Percentiles rank a stretch among this genome's conserved stretches.
Evolutionary conservation across 2,888 invertebrate species (phyloP).

Genomic region (Geophilus truncorum): DNA sequence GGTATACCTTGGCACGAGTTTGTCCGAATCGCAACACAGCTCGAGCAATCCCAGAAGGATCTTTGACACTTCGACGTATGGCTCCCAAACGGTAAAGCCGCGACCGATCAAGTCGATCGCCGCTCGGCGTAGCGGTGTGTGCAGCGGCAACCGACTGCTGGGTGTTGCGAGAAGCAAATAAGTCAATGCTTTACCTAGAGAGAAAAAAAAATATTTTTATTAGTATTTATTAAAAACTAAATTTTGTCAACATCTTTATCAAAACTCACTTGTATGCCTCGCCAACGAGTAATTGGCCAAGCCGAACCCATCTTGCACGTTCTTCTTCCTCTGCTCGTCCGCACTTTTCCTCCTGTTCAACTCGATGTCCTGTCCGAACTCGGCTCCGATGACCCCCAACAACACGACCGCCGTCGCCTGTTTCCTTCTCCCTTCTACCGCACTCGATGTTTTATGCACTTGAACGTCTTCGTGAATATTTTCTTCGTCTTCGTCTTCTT

Average conservation of each 20-base stretch:
- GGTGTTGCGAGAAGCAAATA: constrained; percentile 87
- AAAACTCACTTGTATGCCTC: constrained; percentile 66
- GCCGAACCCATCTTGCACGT: constrained; percentile 85
- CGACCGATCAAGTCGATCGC: constrained; percentile 96
- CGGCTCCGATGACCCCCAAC: constrained; percentile 94
- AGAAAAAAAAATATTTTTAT: neutral
- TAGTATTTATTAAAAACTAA: no score
- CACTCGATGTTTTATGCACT: constrained; percentile 56
- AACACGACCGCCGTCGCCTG: constrained; percentile 96
- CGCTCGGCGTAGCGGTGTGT: constrained; percentile 88
- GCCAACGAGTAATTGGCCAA: constrained; percentile 83
- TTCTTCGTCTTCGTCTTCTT: constrained; percentile 61
- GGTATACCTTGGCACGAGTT: constrained; percentile 68
- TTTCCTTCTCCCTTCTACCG: constrained; percentile 81
- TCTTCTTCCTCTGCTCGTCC: constrained; percentile 60
- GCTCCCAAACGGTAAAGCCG: constrained; percentile 98
- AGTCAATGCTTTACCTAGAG: constrained; percentile 72
- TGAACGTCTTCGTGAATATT: constrained; percentile 35
- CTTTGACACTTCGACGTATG: constrained; percentile 88
- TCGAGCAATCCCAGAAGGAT: constrained; percentile 82
- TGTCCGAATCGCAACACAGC: constrained; percentile 85
- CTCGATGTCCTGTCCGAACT: constrained; percentile 91
- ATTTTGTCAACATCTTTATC: no score
- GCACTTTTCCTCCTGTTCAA: constrained; percentile 50
- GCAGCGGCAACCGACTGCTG: constrained; percentile 73